phyloP scores from a whole-genome alignment of 2,797 vertebrate species.

The Eleutherodactylus coqui region DNA sequence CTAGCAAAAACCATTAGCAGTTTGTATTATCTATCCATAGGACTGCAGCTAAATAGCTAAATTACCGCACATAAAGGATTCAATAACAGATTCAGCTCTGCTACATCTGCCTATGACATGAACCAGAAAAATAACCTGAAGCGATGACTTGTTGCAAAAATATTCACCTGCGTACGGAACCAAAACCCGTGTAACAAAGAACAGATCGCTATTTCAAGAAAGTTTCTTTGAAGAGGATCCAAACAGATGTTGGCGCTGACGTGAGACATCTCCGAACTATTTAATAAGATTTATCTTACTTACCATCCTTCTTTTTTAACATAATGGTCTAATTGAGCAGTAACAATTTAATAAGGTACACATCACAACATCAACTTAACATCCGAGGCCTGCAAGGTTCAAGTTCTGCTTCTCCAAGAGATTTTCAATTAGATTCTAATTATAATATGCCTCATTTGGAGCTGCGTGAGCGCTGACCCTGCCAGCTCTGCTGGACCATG shows the following conservation, averaged over 20 bases:
- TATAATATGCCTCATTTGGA: slow-evolving; percentile 80
- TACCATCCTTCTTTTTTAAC: slow-evolving; percentile 56
- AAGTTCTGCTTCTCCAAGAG: slow-evolving; percentile 75
- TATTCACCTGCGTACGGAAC: background rate
- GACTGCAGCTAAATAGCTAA: background rate
- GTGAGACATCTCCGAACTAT: slow-evolving; percentile 54
- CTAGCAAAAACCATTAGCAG: no score
- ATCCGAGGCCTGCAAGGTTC: slow-evolving; percentile 67
- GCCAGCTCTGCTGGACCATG: slow-evolving; percentile 73
- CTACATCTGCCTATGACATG: background rate
- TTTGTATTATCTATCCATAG: no score
- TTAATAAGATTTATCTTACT: slow-evolving; percentile 54
- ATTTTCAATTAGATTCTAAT: slow-evolving; percentile 86
- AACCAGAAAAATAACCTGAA: background rate
- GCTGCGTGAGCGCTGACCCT: slow-evolving; percentile 74
- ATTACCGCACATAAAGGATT: background rate
- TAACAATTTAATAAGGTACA: slow-evolving; percentile 71
- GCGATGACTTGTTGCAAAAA: background rate
- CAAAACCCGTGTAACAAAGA: slow-evolving; percentile 12
- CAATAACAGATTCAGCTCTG: background rate
- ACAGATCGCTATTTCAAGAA: slow-evolving; percentile 8
- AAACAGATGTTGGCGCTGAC: slow-evolving; percentile 49
- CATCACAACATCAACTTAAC: slow-evolving; percentile 69
- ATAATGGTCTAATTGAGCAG: slow-evolving; percentile 73
- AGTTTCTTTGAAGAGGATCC: slow-evolving; percentile 49